Evolutionary conservation across 2,888 invertebrate genomes (phyloP).

Genomic region (Nephrocerus scutellatus): DNA sequence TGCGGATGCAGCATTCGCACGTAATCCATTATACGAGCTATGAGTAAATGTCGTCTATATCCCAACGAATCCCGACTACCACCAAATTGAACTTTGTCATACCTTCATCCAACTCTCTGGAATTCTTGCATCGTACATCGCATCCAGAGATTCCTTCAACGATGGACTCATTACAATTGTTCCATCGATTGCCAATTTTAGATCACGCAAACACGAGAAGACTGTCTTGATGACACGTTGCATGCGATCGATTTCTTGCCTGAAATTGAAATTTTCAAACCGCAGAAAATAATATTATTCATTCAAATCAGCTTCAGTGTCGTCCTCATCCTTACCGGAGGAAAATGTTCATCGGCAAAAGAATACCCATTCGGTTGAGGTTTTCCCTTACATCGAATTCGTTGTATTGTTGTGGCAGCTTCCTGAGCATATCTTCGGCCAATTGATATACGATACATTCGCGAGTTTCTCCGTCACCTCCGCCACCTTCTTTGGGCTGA

Average conservation of each 20-base stretch:
- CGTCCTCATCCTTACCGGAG: conserved; percentile 51
- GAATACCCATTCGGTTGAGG: conserved; percentile 81
- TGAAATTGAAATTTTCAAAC: conserved; percentile 27
- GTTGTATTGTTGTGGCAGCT: conserved; percentile 78
- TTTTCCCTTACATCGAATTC: conserved; percentile 86
- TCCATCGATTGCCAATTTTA: conserved; percentile 93
- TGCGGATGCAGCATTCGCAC: no score
- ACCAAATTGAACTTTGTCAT: no score
- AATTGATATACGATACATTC: conserved; percentile 87
- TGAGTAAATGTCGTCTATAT: no score
- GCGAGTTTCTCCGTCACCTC: conserved; percentile 84
- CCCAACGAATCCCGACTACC: no score
- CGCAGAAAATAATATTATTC: conserved; percentile 4
- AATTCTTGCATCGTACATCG: conserved; percentile 94
- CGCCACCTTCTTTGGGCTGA: conserved; percentile 94
- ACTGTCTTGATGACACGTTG: conserved; percentile 77
- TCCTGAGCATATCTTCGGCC: conserved; percentile 87
- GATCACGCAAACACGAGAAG: conserved; percentile 71
- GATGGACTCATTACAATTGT: conserved; percentile 95
- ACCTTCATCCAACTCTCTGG: conserved; percentile 89
- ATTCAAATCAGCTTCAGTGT: not conserved
- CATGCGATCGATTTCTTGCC: conserved; percentile 75
- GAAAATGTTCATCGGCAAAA: conserved; percentile 95
- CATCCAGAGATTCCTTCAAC: conserved; percentile 79
- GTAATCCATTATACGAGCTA: no score